Evolutionary conservation across 1,140 invertebrate genomes (phyloP).

Genomic region (Oedothorax gibbosus): DNA sequence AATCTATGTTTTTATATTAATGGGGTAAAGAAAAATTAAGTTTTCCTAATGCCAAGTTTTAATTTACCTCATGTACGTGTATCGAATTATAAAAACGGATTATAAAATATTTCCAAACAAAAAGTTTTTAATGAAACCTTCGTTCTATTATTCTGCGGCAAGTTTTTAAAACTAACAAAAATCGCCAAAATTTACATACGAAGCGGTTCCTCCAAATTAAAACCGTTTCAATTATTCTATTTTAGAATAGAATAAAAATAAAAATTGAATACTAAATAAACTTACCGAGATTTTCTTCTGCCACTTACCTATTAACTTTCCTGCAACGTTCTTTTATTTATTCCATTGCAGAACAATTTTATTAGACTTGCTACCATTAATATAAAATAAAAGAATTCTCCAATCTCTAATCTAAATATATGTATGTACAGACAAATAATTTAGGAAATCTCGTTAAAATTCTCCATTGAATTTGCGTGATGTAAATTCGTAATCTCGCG

Average conservation of each 20-base stretch:
- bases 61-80: too few species aligned
- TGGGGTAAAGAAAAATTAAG: too few species aligned
- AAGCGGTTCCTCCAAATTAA: constrained; percentile 29
- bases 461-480: constrained; percentile 56
- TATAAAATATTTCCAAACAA: too few species aligned
- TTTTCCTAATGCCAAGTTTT: too few species aligned
- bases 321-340: neutral
- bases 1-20: too few species aligned
- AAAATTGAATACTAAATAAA: constrained; percentile 9
- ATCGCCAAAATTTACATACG: constrained; percentile 1
- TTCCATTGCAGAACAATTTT: constrained; percentile 12
- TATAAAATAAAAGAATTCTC: constrained; percentile 25
- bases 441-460: constrained; percentile 56
- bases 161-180: constrained; percentile 8
- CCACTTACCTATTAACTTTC: constrained; percentile 29
- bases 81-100: too few species aligned
- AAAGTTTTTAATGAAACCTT: too few species aligned
- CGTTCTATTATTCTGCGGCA: neutral
- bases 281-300: constrained; percentile 26
- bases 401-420: constrained; percentile 25
- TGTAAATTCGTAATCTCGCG: constrained; percentile 43
- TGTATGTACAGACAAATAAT: constrained; percentile 42
- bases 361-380: constrained; percentile 35
- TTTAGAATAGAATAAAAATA: neutral
- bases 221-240: constrained; percentile 22